These are phyloP conservation scores for Clarias macrocephalus DNA, from an alignment of 2,113 vertebrate species.

Conservation along the genomic window DNA sequence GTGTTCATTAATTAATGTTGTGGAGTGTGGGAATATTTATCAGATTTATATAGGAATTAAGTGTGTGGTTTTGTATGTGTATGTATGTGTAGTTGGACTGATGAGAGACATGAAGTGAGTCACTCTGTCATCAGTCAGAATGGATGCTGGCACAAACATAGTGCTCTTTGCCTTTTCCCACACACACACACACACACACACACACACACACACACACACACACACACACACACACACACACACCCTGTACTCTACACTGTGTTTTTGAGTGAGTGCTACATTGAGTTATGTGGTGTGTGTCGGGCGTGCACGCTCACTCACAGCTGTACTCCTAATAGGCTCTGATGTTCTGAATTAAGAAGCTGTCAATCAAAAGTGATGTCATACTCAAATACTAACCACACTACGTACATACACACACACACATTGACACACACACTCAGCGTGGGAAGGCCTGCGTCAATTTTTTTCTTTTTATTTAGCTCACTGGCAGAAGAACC, in stretches of 20 bases:
- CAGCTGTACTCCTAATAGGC: slow-evolving; percentile 34
- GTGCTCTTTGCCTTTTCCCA: slow-evolving; percentile 64
- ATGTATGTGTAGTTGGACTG: slow-evolving; percentile 21
- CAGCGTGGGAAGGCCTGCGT: slow-evolving; percentile 32
- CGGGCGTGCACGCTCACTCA: slow-evolving; percentile 27
- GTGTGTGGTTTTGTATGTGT: neutral
- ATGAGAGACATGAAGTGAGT: slow-evolving; percentile 22
- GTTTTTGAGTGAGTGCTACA: slow-evolving; percentile 52
- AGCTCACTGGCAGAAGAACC: slow-evolving; percentile 27
- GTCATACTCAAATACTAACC: slow-evolving; percentile 36
- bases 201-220: slow-evolving; percentile 31
- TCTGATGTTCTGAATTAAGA: slow-evolving; percentile 41
- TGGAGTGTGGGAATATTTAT: neutral
- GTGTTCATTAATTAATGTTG: neutral
- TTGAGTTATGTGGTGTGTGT: slow-evolving; percentile 46
- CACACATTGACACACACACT: slow-evolving; percentile 14
- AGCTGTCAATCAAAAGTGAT: slow-evolving; percentile 39
- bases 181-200: slow-evolving; percentile 57
- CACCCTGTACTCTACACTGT: slow-evolving; percentile 19
- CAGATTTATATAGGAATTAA: neutral
- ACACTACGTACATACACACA: slow-evolving; percentile 23
- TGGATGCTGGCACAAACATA: slow-evolving; percentile 68
- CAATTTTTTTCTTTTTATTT: slow-evolving; percentile 23
- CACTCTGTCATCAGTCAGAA: slow-evolving; percentile 70
- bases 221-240: slow-evolving; percentile 18